phyloP scores from a whole-genome alignment of 2,888 invertebrate species.

The Cremastinae sp. region DNA sequence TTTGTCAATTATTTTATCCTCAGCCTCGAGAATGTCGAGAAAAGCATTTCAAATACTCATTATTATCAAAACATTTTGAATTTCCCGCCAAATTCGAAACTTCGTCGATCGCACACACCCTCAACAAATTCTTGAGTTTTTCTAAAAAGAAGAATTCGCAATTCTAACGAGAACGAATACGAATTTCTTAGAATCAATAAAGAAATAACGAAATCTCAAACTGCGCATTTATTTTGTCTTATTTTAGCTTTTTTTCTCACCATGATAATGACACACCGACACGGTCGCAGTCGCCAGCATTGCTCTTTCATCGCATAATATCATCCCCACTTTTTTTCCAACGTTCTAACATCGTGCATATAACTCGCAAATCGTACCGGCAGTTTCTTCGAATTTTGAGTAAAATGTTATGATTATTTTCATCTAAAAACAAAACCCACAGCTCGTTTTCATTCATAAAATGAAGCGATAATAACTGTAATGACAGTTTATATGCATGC shows the following conservation, averaged over 20 bases:
- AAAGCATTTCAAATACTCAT: not conserved
- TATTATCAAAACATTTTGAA: too few species aligned
- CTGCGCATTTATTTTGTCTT: not conserved
- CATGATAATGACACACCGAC: not conserved
- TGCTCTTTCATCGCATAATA: not conserved
- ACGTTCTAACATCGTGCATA: slow-evolving; percentile 1
- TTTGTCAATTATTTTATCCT: not conserved
- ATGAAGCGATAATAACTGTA: not conserved
- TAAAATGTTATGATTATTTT: slow-evolving; percentile 6
- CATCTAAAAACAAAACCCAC: not conserved
- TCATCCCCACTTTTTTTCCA: slow-evolving; percentile 24
- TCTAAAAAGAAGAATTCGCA: too few species aligned
- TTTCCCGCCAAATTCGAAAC: too few species aligned
- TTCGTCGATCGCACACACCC: too few species aligned
- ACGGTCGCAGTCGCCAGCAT: not conserved
- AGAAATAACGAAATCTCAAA: not conserved
- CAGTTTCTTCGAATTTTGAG: slow-evolving; percentile 7
- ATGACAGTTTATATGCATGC: too few species aligned
- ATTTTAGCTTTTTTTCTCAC: slow-evolving; percentile 5
- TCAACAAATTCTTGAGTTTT: not conserved
- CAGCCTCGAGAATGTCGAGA: not conserved
- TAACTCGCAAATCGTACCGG: not conserved
- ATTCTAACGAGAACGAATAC: too few species aligned
- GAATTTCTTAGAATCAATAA: too few species aligned
- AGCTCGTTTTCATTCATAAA: not conserved